phyloP scores from a whole-genome alignment of 2,797 vertebrate species.

The Amblyraja radiata region DNA sequence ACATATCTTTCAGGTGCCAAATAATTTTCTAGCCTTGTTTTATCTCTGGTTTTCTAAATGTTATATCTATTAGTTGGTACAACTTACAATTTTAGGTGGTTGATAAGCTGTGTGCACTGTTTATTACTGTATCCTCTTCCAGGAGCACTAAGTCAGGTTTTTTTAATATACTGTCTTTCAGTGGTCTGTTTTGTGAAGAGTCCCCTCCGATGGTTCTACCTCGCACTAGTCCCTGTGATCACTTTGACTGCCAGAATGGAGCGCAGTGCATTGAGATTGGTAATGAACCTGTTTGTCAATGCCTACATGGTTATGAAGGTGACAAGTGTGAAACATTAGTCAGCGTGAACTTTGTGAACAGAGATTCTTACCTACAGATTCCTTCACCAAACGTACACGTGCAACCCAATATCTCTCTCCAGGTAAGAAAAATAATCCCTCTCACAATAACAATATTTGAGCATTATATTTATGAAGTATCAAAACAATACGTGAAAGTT shows the following conservation, averaged over 20 bases:
- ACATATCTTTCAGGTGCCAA: too few relatives aligned
- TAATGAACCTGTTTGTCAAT: slow-evolving; percentile 82
- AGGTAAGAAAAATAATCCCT: slow-evolving; percentile 61
- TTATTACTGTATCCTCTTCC: background rate
- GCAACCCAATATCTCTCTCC: slow-evolving; percentile 87
- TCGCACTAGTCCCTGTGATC: slow-evolving; percentile 89
- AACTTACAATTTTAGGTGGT: background rate
- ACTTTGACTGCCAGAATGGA: slow-evolving; percentile 86
- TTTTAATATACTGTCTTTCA: slow-evolving; percentile 47
- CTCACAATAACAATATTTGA: background rate
- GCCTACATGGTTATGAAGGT: slow-evolving; percentile 84
- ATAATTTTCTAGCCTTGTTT: too few relatives aligned
- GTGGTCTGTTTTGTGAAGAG: slow-evolving; percentile 90
- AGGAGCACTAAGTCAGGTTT: background rate
- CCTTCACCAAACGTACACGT: slow-evolving; percentile 73
- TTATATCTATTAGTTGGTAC: background rate
- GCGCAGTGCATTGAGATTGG: slow-evolving; percentile 82
- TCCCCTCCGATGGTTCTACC: slow-evolving; percentile 91
- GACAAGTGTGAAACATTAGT: slow-evolving; percentile 82
- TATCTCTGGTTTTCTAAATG: background rate
- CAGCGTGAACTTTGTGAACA: slow-evolving; percentile 89
- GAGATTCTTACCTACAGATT: slow-evolving; percentile 86
- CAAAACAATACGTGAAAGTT: background rate
- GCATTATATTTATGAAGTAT: background rate
- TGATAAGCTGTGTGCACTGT: background rate